A percentile compares a stretch with the other conserved stretches of the same genome.
These are phyloP conservation scores for Chymomyza procnemis DNA, from an alignment of 2,888 invertebrate species.

Conservation along the genomic window DNA sequence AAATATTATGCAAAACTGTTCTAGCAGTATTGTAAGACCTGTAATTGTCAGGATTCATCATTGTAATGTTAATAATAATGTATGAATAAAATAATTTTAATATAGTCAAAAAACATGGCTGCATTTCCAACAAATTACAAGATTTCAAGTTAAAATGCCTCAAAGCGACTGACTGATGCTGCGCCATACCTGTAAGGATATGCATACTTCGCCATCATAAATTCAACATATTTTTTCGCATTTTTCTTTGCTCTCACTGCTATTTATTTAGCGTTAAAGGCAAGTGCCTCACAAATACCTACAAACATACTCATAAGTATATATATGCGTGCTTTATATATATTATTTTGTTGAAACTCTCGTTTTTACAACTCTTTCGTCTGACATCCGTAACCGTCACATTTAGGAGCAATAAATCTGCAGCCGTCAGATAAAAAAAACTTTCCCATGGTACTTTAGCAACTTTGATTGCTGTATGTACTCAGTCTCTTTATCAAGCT, in stretches of 20 bases:
- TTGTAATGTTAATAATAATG: no score
- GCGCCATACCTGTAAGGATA: background rate
- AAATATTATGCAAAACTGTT: no score
- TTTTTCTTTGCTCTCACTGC: constrained; percentile 51
- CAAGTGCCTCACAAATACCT: background rate
- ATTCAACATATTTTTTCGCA: constrained; percentile 26
- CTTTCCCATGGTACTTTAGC: background rate
- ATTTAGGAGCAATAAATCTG: background rate
- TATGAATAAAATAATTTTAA: no score
- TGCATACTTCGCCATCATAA: background rate
- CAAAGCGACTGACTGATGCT: no score
- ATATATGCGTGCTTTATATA: background rate
- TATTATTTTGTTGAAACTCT: background rate
- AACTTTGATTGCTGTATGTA: no score
- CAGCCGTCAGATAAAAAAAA: background rate
- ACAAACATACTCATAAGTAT: background rate
- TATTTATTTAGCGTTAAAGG: constrained; percentile 54
- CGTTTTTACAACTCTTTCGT: background rate
- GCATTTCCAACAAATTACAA: no score
- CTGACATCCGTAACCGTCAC: background rate
- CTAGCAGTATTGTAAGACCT: no score
- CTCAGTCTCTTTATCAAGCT: background rate
- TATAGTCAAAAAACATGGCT: no score
- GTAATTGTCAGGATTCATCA: no score
- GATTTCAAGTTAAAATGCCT: no score